Evolutionary conservation across 2,888 invertebrate species (phyloP).

Genomic region (Dorcus parallelipipedus): DNA sequence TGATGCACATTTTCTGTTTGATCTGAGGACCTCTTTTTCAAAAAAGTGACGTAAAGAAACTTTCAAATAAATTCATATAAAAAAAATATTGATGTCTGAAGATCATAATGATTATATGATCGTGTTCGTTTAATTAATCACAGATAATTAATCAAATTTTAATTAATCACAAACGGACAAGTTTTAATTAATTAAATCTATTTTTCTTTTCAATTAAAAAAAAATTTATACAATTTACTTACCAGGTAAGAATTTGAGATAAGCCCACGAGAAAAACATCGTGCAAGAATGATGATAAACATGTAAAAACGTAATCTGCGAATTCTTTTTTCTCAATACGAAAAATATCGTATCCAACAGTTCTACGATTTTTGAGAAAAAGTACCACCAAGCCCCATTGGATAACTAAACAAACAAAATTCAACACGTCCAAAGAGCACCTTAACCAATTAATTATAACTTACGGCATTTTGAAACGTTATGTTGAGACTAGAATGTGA

Average conservation of each 20-base stretch:
- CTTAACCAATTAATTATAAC: not conserved
- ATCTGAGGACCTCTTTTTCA: too few species aligned
- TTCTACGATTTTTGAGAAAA: slow-evolving; percentile 74
- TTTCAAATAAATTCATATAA: too few species aligned
- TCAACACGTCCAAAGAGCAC: not conserved
- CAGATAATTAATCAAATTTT: too few species aligned
- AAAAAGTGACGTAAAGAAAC: too few species aligned
- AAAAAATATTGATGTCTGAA: too few species aligned
- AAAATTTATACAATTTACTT: slow-evolving; percentile 18
- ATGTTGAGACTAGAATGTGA: not conserved
- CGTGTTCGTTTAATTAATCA: too few species aligned
- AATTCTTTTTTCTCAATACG: slow-evolving; percentile 83
- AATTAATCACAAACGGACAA: not conserved
- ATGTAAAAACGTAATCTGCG: slow-evolving; percentile 84
- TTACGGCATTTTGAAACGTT: not conserved
- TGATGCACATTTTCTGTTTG: too few species aligned
- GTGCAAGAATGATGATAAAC: slow-evolving; percentile 85
- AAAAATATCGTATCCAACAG: slow-evolving; percentile 83
- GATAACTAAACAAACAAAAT: slow-evolving; percentile 51
- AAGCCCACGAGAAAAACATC: slow-evolving; percentile 77
- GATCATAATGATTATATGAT: too few species aligned
- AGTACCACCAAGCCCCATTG: slow-evolving; percentile 73
- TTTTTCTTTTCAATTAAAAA: too few species aligned
- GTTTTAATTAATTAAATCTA: too few species aligned
- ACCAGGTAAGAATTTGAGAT: slow-evolving; percentile 75